Conservation (phyloP, 2,888 invertebrate species). For the Gymnoscelis rufifasciata region DNA sequence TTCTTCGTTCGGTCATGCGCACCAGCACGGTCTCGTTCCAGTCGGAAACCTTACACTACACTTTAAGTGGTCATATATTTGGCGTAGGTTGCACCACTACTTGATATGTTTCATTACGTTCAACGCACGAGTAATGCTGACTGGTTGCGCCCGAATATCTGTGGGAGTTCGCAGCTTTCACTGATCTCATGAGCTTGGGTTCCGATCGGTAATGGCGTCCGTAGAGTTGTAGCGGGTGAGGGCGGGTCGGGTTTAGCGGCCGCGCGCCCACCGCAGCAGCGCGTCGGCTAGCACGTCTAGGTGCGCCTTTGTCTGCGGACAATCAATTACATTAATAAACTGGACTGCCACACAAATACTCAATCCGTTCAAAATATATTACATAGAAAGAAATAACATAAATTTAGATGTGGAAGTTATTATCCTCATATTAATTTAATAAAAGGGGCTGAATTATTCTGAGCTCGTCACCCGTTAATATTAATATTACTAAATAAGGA, state of each 20-base stretch:
- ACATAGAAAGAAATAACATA: too few species aligned
- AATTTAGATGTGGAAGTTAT: too few species aligned
- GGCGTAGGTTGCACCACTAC: constrained; percentile 70
- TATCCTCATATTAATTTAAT: too few species aligned
- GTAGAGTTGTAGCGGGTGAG: constrained; percentile 52
- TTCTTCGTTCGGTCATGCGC: constrained; percentile 40
- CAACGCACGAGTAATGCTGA: constrained; percentile 59
- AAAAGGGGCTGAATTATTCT: too few species aligned
- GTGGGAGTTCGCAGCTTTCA: constrained; percentile 63
- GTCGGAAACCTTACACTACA: constrained; percentile 68
- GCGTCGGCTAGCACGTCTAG: constrained; percentile 96
- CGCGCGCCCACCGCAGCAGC: constrained; percentile 94
- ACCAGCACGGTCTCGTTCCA: constrained; percentile 42
- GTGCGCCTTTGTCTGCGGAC: constrained; percentile 92
- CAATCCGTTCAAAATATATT: too few species aligned
- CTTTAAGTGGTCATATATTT: constrained; percentile 66
- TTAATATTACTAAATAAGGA: too few species aligned
- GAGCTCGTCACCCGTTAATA: too few species aligned
- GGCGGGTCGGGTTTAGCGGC: constrained; percentile 82
- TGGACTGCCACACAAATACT: too few species aligned
- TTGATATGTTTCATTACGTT: constrained; percentile 76
- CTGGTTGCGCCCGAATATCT: constrained; percentile 70
- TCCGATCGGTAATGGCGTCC: constrained; percentile 47
- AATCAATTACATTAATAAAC: not conserved
- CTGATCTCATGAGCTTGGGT: constrained; percentile 56